A percentile compares a stretch with the other conserved stretches of the same genome.
Conservation (phyloP, 2,888 invertebrate species). For the Phasia obesa region DNA sequence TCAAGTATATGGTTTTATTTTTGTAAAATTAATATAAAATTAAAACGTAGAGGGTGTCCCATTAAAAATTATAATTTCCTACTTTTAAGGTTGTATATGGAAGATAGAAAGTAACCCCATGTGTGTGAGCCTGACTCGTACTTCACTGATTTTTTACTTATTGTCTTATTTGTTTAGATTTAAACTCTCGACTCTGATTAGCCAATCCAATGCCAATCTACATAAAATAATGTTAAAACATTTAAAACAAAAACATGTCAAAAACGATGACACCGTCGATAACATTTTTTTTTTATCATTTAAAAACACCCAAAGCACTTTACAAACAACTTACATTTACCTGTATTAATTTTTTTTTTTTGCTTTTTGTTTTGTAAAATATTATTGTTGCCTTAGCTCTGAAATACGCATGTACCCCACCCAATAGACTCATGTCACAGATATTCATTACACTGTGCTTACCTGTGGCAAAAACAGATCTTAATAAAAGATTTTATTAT, state of each 20-base stretch:
- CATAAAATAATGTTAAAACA: conserved; percentile 6
- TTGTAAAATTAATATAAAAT: too few relatives aligned
- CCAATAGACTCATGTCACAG: conserved; percentile 17
- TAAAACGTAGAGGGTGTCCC: too few relatives aligned
- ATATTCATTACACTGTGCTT: conserved; percentile 55
- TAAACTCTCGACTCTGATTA: too few relatives aligned
- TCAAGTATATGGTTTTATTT: too few relatives aligned
- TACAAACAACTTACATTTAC: neutral
- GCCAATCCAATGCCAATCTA: conserved; percentile 24
- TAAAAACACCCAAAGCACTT: conserved; percentile 45
- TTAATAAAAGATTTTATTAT: conserved; percentile 45
- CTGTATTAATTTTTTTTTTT: neutral
- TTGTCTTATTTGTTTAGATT: too few relatives aligned
- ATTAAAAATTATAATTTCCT: too few relatives aligned
- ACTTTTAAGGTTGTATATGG: too few relatives aligned
- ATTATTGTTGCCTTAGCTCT: neutral
- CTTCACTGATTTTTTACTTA: too few relatives aligned
- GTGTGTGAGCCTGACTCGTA: too few relatives aligned
- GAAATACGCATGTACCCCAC: neutral
- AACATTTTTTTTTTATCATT: conserved; percentile 60
- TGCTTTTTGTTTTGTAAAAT: neutral
- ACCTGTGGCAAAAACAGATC: conserved; percentile 56
- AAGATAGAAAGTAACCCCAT: too few relatives aligned
- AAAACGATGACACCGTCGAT: conserved; percentile 47
- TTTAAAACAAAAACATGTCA: conserved; percentile 11